Evolutionary conservation across 2,888 invertebrate genomes (phyloP).

Genomic region (Plusia festucae): DNA sequence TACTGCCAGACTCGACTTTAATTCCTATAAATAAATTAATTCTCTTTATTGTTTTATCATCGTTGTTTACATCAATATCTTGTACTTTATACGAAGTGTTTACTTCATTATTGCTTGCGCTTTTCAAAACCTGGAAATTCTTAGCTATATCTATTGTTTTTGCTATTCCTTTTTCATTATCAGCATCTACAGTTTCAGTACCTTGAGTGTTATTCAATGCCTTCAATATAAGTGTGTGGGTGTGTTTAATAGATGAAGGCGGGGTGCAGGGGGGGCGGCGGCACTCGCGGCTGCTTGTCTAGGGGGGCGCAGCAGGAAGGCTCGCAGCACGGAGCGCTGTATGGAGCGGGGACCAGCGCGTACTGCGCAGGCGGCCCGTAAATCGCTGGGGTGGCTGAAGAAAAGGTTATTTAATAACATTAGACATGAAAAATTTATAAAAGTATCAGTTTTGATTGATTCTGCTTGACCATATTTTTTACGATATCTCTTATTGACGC

Average conservation of each 20-base stretch:
- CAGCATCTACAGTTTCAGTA: not conserved
- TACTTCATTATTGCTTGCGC: not conserved
- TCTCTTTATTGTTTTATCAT: conserved; percentile 3
- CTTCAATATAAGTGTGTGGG: conserved; percentile 47
- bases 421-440: not conserved
- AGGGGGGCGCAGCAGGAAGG: conserved; percentile 82
- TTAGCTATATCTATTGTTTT: conserved; percentile 10
- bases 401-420: not conserved
- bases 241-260: conserved; percentile 82
- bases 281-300: conserved; percentile 82
- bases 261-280: conserved; percentile 82
- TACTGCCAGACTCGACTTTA: conserved; percentile 2
- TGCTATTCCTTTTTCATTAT: not conserved
- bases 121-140: not conserved
- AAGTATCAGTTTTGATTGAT: no score
- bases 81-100: not conserved
- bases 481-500: no score
- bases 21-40: conserved; percentile 4
- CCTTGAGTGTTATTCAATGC: conserved; percentile 41
- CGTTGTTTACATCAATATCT: conserved; percentile 3
- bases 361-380: conserved; percentile 84
- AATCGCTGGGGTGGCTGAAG: conserved; percentile 78
- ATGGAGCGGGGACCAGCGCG: conserved; percentile 81
- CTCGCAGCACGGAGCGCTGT: conserved; percentile 81
- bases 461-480: no score